Evolutionary conservation across 2,113 vertebrate genomes (phyloP).

Genomic region (Semicossyphus pulcher): DNA sequence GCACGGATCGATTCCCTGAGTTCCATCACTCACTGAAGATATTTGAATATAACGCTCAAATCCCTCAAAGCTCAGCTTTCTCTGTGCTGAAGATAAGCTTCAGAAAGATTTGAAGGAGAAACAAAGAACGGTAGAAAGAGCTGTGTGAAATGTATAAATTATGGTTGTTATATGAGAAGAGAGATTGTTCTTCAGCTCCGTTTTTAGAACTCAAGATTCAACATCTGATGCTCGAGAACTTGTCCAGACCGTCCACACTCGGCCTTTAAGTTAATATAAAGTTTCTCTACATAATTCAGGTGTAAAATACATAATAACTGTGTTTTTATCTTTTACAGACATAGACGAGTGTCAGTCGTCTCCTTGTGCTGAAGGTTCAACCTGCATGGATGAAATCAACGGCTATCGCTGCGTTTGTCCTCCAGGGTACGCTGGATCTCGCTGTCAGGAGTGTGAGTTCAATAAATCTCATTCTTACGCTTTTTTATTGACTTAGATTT

Average conservation of each 20-base stretch:
- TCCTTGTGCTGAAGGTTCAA: conserved; percentile 92
- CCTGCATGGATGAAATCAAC: conserved; percentile 93
- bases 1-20: conserved; percentile 6
- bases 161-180: background rate
- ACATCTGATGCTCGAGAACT: too few relatives aligned
- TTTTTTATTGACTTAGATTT: background rate
- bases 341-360: conserved; percentile 97
- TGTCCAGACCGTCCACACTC: too few relatives aligned
- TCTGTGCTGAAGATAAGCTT: background rate
- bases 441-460: conserved; percentile 91
- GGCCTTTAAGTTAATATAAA: too few relatives aligned
- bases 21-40: conserved; percentile 3
- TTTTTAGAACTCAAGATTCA: too few relatives aligned
- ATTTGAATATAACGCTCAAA: conserved; percentile 4
- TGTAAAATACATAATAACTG: background rate
- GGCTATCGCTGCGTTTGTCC: conserved; percentile 92
- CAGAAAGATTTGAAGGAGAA: background rate
- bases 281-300: too few relatives aligned
- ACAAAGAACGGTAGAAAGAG: background rate
- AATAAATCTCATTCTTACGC: too few relatives aligned
- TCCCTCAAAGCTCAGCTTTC: conserved; percentile 1
- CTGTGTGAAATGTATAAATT: background rate
- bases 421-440: conserved; percentile 86
- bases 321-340: conserved; percentile 79
- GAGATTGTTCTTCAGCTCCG: background rate